These are phyloP conservation scores for Uria aalge DNA, from an alignment of 2,113 vertebrate species.

Conservation along the genomic window DNA sequence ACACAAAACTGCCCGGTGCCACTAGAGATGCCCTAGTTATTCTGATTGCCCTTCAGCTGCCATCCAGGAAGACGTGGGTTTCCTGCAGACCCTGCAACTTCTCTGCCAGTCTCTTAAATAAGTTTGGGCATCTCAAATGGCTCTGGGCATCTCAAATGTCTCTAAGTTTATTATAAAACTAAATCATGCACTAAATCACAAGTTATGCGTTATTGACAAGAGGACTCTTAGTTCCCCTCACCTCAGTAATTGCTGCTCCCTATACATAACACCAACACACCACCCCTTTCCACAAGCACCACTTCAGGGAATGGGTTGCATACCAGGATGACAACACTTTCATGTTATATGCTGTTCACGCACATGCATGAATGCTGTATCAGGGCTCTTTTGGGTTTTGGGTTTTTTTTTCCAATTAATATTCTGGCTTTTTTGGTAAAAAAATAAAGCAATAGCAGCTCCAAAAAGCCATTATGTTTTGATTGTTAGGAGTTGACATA, in stretches of 20 bases:
- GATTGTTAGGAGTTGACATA: conserved; percentile 5
- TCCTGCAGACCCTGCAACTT: background rate
- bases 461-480: background rate
- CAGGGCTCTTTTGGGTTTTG: background rate
- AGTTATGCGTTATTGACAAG: background rate
- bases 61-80: background rate
- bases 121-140: background rate
- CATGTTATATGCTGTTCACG: background rate
- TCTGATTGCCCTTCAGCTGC: background rate
- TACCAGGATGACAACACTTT: background rate
- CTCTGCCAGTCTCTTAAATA: background rate
- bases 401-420: background rate
- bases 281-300: background rate
- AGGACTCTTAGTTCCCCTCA: background rate
- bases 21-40: background rate
- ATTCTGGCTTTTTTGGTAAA: background rate
- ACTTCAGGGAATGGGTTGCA: background rate
- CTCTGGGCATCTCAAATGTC: background rate
- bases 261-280: fast-evolving
- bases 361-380: background rate
- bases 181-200: background rate
- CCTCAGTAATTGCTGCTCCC: background rate
- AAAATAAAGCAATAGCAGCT: conserved; percentile 4
- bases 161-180: background rate
- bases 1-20: background rate